phyloP scores from a whole-genome alignment of 2,797 vertebrate genomes.

The Oreochromis mossambicus region DNA sequence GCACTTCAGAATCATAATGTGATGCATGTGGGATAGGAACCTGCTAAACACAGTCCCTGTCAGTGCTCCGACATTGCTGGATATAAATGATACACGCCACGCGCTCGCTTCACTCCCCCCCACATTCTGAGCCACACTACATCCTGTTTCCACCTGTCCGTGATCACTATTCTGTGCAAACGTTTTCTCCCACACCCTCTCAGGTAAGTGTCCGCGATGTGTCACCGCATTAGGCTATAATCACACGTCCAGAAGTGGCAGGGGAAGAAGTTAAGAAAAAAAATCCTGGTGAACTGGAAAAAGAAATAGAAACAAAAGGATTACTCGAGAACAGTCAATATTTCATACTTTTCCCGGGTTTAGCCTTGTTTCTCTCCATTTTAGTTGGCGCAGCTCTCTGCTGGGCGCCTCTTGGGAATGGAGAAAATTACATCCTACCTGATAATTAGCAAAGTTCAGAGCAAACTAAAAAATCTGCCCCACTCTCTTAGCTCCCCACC shows the following conservation, averaged over 20 bases:
- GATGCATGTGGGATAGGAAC: constrained; percentile 75
- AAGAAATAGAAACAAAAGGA: constrained; percentile 50
- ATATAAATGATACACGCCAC: constrained; percentile 63
- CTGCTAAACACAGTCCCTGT: constrained; percentile 76
- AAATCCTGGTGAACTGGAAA: constrained; percentile 18
- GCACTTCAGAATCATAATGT: constrained; percentile 75
- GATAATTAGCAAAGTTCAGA: constrained; percentile 85
- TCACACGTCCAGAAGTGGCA: constrained; percentile 33
- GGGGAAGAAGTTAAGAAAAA: background rate
- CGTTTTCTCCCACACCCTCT: constrained; percentile 27
- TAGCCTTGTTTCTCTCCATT: constrained; percentile 56
- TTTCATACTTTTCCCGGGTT: constrained; percentile 62
- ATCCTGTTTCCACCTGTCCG: constrained; percentile 53
- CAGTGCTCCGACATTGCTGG: constrained; percentile 67
- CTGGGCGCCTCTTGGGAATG: constrained; percentile 71
- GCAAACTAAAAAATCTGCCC: constrained; percentile 75
- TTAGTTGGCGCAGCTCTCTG: constrained; percentile 61
- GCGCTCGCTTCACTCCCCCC: background rate
- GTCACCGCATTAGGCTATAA: constrained; percentile 38
- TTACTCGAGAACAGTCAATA: constrained; percentile 45
- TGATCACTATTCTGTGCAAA: constrained; percentile 31
- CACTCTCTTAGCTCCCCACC: constrained; percentile 65
- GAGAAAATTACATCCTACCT: constrained; percentile 83
- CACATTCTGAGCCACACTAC: constrained; percentile 36
- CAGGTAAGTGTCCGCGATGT: constrained; percentile 20